Base-by-base conservation (phyloP, 2,888 invertebrate genomes). In the Drosophila hamatofila region DNA sequence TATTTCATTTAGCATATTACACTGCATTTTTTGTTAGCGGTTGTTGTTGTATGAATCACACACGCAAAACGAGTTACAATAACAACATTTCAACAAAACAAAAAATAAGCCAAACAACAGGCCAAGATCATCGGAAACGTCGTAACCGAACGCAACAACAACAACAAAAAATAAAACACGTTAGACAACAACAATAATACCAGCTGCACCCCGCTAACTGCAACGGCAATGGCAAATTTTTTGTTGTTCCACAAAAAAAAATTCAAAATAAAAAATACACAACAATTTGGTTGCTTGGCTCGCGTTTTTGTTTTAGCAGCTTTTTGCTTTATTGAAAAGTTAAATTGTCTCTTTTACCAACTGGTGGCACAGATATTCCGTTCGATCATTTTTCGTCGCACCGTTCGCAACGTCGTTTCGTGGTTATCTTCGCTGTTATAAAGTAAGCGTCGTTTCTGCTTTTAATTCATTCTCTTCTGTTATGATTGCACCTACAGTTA, bases 91-190 rank as follows among this genome's bases (percentile, higher is more conserved):
- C 48, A 55, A 25, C 72, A 67, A 35, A 21, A 54, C 58, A 56
- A 66, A 66, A 49, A 63, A 71, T 64, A 66, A 75, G 70, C 57
- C 64, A 63, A 71, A 84, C 75, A 78, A 64, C 80, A 48, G 78
- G 83, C 83, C 83, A 88, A 84, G 88, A 88, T 86, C 83, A 83
- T 65, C 80, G 80, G 64, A 80, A 84, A 82, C 81, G 73, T 77
- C 69, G 72, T 42, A 33, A 65, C 72, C 64, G 64, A 76, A 59
- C 65, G 60, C 62, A 70, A 35, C 46, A 58, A 48, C 56, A 56
- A 56, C 44, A 55, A n/a, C n/a, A 42, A n/a, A 61, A 48, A 33
- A 27, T 58, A 71, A 67, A 73, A 81, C 71, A 81, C 68, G 78
- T 77, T 74, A 78, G 69, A 75, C 77, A 77, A 72, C 68, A 81